A percentile compares a stretch with the other conserved stretches of the same genome.
Evolutionary conservation across 2,888 invertebrate species (phyloP).

Genomic region (Agrenia bidenticulata): DNA sequence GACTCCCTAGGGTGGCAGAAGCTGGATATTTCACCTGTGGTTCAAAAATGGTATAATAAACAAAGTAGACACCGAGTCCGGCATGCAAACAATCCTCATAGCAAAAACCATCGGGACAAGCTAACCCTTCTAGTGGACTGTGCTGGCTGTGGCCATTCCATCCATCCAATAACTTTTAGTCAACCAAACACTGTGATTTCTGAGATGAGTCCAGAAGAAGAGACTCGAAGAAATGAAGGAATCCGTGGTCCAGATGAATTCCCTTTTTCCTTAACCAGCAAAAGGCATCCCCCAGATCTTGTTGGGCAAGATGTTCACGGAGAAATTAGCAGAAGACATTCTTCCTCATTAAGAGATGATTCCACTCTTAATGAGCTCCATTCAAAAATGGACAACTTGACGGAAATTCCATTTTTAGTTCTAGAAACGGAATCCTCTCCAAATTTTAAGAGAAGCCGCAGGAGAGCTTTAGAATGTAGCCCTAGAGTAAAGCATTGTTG

Average conservation of each 20-base stretch:
- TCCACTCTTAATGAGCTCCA: neutral
- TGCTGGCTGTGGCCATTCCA: slow-evolving; percentile 55
- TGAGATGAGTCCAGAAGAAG: neutral
- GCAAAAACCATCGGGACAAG: slow-evolving; percentile 58
- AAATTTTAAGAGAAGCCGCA: slow-evolving; percentile 64
- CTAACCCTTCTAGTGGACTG: slow-evolving; percentile 71
- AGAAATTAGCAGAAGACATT: neutral
- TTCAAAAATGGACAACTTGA: slow-evolving; percentile 32
- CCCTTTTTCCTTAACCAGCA: neutral
- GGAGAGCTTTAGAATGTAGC: slow-evolving; percentile 81
- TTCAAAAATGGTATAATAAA: slow-evolving; percentile 69
- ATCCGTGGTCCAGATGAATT: neutral
- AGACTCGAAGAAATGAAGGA: neutral
- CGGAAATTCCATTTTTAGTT: slow-evolving; percentile 52
- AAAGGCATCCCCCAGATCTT: neutral
- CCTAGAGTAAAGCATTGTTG: slow-evolving; percentile 74
- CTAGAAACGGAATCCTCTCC: slow-evolving; percentile 51
- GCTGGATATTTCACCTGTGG: slow-evolving; percentile 69
- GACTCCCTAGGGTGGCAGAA: slow-evolving; percentile 80
- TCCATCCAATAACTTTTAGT: slow-evolving; percentile 52
- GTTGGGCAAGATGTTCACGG: neutral
- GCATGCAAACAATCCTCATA: slow-evolving; percentile 38
- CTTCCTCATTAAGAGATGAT: neutral
- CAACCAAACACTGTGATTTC: slow-evolving; percentile 33
- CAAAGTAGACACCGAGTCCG: slow-evolving; percentile 47